Percentiles rank a stretch among this genome's conserved stretches.
Evolutionary conservation across 2,113 vertebrate species (phyloP).

Genomic region (Okapia johnstoni): DNA sequence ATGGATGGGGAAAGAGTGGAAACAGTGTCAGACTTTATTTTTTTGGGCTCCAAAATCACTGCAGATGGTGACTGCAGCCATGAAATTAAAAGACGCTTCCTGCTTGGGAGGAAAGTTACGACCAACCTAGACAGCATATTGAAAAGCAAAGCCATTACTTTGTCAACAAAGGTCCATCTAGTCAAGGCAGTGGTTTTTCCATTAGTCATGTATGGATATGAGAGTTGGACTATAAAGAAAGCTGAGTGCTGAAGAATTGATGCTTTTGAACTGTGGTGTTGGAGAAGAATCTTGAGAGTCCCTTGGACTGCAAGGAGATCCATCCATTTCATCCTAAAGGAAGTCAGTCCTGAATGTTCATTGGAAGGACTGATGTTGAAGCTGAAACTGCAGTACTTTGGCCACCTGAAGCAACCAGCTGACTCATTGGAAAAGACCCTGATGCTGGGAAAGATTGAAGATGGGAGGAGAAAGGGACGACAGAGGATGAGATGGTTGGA

Average conservation of each 20-base stretch:
- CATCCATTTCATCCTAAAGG: not conserved
- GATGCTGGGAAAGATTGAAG: not conserved
- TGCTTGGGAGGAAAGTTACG: not conserved
- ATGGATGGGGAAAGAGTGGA: not conserved
- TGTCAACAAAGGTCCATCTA: not conserved
- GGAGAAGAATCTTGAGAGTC: not conserved
- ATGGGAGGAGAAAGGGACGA: not conserved
- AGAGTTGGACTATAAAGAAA: not conserved
- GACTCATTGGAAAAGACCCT: not conserved
- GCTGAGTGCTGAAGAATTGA: not conserved
- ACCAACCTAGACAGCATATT: not conserved
- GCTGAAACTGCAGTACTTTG: not conserved
- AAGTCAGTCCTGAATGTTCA: not conserved
- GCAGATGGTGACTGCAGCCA: not conserved
- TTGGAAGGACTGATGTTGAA: not conserved
- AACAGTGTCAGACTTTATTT: not conserved
- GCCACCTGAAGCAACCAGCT: not conserved
- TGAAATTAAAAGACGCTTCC: not conserved
- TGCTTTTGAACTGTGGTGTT: not conserved
- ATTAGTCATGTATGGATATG: not conserved
- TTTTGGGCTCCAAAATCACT: not conserved
- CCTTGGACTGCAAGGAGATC: not conserved
- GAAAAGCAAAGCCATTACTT: not conserved
- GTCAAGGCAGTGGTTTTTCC: not conserved
- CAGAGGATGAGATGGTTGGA: not conserved